These are phyloP conservation scores for Alcedo quadribrachys DNA, from an alignment of 2,797 vertebrate species.

Conservation along the genomic window DNA sequence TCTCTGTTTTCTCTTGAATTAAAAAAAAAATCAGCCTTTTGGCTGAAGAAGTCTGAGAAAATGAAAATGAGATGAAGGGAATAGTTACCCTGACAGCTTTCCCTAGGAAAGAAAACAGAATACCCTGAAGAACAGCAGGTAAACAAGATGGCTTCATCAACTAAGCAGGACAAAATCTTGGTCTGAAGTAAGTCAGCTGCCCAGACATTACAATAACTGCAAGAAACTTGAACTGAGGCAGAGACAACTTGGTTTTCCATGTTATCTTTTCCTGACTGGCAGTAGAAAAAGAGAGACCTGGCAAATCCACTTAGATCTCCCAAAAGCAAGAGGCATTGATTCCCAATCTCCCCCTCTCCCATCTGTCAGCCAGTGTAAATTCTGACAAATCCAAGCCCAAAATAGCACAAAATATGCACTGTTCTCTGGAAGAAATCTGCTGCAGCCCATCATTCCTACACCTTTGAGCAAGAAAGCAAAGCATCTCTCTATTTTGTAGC, in stretches of 20 bases:
- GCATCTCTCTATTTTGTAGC: neutral
- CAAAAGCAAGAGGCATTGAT: neutral
- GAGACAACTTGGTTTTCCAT: neutral
- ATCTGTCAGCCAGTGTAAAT: neutral
- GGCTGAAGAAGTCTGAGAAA: neutral
- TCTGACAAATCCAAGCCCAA: neutral
- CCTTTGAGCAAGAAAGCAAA: neutral
- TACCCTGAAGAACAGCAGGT: neutral
- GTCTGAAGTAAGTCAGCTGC: neutral
- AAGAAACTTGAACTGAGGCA: neutral
- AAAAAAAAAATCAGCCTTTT: neutral
- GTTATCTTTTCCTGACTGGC: neutral
- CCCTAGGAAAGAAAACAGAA: neutral
- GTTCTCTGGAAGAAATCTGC: neutral
- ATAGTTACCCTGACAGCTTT: neutral
- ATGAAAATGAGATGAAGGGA: neutral
- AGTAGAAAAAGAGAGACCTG: neutral
- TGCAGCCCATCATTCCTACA: neutral
- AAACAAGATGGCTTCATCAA: neutral
- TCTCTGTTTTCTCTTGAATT: neutral
- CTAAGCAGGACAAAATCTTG: neutral
- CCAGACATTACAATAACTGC: neutral
- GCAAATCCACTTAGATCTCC: neutral
- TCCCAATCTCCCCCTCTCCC: neutral
- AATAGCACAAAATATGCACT: neutral